A percentile compares a stretch with the other conserved stretches of the same genome.
Conservation (phyloP, 1,140 invertebrate species). For the Mactra quadrangularis region DNA sequence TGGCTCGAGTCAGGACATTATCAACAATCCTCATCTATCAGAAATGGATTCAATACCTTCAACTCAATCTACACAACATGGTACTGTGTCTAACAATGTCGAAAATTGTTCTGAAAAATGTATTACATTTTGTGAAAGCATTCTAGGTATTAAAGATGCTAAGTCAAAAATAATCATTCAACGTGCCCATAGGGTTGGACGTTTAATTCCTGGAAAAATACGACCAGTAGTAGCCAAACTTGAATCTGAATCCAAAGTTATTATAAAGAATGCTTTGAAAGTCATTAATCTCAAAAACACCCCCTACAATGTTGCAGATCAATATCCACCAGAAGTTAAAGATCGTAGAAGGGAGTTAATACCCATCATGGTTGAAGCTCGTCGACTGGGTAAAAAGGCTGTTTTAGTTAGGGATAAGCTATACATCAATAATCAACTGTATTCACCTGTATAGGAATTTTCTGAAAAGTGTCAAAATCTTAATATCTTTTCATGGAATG, state of each 20-base stretch:
- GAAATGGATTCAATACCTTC: background rate
- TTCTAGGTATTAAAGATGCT: background rate
- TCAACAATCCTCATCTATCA: background rate
- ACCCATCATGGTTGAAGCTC: slow-evolving; percentile 1
- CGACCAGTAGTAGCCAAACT: background rate
- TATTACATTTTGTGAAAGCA: slow-evolving; percentile 3
- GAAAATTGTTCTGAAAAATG: slow-evolving; percentile 27
- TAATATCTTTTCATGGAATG: slow-evolving; percentile 26
- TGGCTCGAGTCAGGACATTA: background rate
- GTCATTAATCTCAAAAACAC: background rate
- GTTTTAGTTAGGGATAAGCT: slow-evolving; percentile 18
- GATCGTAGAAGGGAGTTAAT: slow-evolving; percentile 7
- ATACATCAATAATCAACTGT: slow-evolving; percentile 10
- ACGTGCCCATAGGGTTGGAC: slow-evolving; percentile 2
- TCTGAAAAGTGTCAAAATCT: slow-evolving; percentile 11
- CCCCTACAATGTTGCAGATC: background rate
- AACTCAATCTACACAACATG: background rate
- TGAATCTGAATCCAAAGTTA: slow-evolving; percentile 15
- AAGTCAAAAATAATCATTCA: slow-evolving; percentile 1
- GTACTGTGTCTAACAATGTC: background rate
- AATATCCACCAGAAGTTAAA: slow-evolving; percentile 19
- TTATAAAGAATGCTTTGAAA: slow-evolving; percentile 9
- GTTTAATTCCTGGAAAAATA: background rate
- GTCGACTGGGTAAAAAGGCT: background rate
- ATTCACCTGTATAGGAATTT: background rate